Base-by-base conservation (phyloP, 2,888 invertebrate species). In the Steromphala cineraria region DNA sequence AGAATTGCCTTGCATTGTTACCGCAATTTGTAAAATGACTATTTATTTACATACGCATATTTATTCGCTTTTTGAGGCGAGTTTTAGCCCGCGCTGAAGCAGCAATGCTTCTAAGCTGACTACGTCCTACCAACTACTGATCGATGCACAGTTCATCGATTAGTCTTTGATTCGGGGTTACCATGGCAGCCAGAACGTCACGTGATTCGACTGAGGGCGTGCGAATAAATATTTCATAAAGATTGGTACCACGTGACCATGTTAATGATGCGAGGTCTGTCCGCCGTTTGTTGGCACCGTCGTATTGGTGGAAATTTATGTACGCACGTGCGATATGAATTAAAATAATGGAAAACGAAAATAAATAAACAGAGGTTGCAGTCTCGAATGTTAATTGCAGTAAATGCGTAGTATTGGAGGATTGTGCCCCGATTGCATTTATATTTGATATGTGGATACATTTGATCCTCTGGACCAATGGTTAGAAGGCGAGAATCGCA, bases 221-320 rank as follows among this genome's bases (percentile, higher is more conserved):
- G 76, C 75, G 76, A 76, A 80, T 77, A 76, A 80, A 80, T 80
- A 80, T 80, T 80, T 80, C 75, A 80, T 80, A 56, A 80, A 53
- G 80, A 74, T 53, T 56, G 36, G 53, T 52, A 75, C 55, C 74
- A 74, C 75, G 74, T 80, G 76, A 77, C 76, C 76, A 53, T 46
- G 56, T 56, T 77, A 53, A 55, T 53, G 76, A 56, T 77, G 53
- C 55, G n/a, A 17, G 53, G 40, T 28, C 76, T 24, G 40, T 46
- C 46, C 46, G 76, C 10, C 28, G 24, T 52, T 62, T 52, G 52
- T 52, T 75, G 75, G 75, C 75, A 75, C 10, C 21, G 75, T 52
- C 55, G 77, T 31, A 36, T 53, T 56, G 77, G 77, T 52, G 21
- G 75, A 52, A 75, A 75, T 75, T 40, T 75, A 75, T 52, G 52